phyloP scores from a whole-genome alignment of 2,888 invertebrate species.

The Exocentrus adspersus region DNA sequence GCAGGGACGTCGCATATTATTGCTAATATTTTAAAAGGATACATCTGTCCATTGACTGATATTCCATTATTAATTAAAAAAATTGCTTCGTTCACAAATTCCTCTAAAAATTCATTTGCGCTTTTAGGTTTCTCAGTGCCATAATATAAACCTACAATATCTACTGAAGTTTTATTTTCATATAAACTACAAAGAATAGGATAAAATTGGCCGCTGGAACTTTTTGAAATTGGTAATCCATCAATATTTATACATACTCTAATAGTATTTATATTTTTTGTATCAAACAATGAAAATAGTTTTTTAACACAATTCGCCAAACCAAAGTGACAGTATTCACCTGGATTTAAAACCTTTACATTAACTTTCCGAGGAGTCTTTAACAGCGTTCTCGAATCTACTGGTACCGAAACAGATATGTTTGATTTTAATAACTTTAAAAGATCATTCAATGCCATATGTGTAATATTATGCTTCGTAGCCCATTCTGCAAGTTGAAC shows the following conservation, averaged over 20 bases:
- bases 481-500: too few species aligned
- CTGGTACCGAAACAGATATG: too few species aligned
- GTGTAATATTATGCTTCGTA: too few species aligned
- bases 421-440: too few species aligned
- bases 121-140: conserved; percentile 41
- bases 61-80: conserved; percentile 28
- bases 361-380: not conserved
- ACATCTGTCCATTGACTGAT: conserved; percentile 17
- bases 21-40: conserved; percentile 32
- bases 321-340: not conserved
- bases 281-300: not conserved
- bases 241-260: conserved; percentile 27
- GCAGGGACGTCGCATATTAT: conserved; percentile 27
- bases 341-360: not conserved
- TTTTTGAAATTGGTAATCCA: conserved; percentile 35
- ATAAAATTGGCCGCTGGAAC: conserved; percentile 39
- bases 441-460: too few species aligned
- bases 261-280: not conserved
- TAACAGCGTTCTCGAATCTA: not conserved
- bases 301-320: not conserved
- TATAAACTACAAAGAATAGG: conserved; percentile 40
- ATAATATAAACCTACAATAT: conserved; percentile 40
- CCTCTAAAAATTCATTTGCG: conserved; percentile 28
- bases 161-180: conserved; percentile 34
- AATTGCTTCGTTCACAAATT: conserved; percentile 38